phyloP scores from a whole-genome alignment of 2,888 invertebrate species.

The Leptopilina myrica region DNA sequence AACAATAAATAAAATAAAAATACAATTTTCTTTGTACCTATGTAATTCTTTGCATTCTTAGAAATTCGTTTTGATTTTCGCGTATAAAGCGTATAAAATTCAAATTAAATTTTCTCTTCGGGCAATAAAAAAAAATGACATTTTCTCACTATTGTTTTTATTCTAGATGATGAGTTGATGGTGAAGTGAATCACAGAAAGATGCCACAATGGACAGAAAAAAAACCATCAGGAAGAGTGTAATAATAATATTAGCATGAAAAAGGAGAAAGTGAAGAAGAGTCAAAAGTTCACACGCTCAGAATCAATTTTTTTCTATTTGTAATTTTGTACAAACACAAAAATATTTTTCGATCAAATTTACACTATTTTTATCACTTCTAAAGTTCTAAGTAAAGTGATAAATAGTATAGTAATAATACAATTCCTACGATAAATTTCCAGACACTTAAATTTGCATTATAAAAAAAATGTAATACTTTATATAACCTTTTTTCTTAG shows the following conservation, averaged over 20 bases:
- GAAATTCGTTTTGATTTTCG: not conserved
- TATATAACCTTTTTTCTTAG: no score
- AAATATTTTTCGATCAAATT: not conserved
- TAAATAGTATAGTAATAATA: no score
- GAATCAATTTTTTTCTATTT: not conserved
- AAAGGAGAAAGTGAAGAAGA: constrained; percentile 29
- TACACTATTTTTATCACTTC: not conserved
- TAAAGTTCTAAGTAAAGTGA: no score
- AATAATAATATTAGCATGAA: constrained; percentile 35
- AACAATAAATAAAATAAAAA: no score
- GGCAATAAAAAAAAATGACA: not conserved
- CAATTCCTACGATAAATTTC: no score
- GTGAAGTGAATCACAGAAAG: not conserved
- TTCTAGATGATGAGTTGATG: not conserved
- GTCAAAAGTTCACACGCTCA: constrained; percentile 1
- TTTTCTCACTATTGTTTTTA: constrained; percentile 7
- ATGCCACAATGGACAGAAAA: not conserved
- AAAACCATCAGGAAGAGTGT: not conserved
- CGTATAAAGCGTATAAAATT: not conserved
- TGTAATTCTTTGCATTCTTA: not conserved
- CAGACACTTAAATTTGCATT: no score
- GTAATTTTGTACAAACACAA: not conserved
- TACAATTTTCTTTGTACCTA: no score
- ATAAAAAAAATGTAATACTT: no score
- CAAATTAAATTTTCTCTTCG: constrained; percentile 5